Evolutionary conservation across 2,113 vertebrate genomes (phyloP).

Genomic region (Thinocorus orbignyianus): DNA sequence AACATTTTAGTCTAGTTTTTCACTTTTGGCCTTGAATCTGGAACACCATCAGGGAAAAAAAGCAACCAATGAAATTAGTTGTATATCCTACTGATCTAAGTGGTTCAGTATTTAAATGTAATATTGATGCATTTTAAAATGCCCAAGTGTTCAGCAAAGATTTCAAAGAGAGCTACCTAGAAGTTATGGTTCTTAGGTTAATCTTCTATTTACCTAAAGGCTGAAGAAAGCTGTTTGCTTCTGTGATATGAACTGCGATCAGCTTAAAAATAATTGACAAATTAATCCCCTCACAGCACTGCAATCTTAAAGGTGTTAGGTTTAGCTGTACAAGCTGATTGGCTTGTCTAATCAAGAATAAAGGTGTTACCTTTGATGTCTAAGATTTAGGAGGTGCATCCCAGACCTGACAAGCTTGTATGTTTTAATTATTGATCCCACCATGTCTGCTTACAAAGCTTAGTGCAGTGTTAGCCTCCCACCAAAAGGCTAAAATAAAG

Average conservation of each 20-base stretch:
- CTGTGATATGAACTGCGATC: constrained; percentile 69
- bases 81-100: neutral
- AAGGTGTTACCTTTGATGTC: constrained; percentile 60
- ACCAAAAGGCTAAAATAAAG: constrained; percentile 1
- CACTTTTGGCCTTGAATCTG: neutral
- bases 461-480: constrained; percentile 1
- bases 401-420: constrained; percentile 31
- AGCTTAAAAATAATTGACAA: constrained; percentile 77
- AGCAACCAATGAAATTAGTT: neutral
- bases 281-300: constrained; percentile 70
- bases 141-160: constrained; percentile 34
- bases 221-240: constrained; percentile 67
- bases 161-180: constrained; percentile 62
- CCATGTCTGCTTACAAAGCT: constrained; percentile 37
- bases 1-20: constrained; percentile 1
- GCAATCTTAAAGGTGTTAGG: constrained; percentile 67
- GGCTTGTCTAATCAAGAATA: constrained; percentile 69
- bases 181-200: constrained; percentile 68
- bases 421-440: constrained; percentile 66
- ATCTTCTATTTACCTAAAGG: constrained; percentile 75
- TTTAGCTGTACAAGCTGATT: constrained; percentile 73
- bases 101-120: constrained; percentile 44
- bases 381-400: constrained; percentile 58
- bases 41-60: neutral
- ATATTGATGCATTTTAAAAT: constrained; percentile 56